phyloP scores from a whole-genome alignment of 2,113 vertebrate species.

The Alces alces region DNA sequence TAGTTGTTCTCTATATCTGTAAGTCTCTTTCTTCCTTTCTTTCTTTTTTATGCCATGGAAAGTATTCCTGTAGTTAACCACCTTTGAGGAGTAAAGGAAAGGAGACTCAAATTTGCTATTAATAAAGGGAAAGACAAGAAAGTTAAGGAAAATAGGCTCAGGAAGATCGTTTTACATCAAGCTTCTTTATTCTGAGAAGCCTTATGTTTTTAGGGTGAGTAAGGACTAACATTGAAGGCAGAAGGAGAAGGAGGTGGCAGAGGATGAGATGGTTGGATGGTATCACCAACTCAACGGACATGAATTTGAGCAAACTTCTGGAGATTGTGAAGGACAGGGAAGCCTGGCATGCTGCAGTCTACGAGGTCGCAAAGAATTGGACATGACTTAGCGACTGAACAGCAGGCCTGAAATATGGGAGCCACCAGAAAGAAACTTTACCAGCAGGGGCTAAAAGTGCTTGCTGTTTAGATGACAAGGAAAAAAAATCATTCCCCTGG shows the following conservation, averaged over 20 bases:
- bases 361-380: background rate
- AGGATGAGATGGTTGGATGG: background rate
- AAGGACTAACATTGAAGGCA: background rate
- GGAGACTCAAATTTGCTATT: background rate
- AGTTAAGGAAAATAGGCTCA: background rate
- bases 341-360: background rate
- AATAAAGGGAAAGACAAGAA: background rate
- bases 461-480: conserved; percentile 21
- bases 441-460: background rate
- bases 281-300: background rate
- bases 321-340: background rate
- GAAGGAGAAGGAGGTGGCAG: background rate
- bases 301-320: background rate
- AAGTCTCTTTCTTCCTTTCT: background rate
- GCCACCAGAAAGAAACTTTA: background rate
- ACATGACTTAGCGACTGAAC: background rate
- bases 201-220: background rate
- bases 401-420: background rate
- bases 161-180: background rate
- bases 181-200: background rate
- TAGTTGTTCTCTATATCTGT: background rate
- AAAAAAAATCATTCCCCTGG: conserved; percentile 34
- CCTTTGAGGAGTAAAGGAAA: background rate
- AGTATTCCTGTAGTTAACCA: background rate
- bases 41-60: background rate